Percentiles rank a stretch among this genome's conserved stretches.
Conservation (phyloP, 2,888 invertebrate species). For the Ferrisia virgata region DNA sequence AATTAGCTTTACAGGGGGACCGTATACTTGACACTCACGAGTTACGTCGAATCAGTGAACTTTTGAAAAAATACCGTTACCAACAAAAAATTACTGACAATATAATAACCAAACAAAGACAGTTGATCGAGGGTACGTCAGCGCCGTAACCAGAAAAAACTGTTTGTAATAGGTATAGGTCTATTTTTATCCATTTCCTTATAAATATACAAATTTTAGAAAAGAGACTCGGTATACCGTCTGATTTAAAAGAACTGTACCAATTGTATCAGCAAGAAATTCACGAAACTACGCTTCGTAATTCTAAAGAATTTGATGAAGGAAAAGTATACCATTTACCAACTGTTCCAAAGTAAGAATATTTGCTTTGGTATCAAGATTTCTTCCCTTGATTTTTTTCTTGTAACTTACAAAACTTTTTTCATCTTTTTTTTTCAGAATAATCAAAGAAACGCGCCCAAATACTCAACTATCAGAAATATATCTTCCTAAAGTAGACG, state of each 20-base stretch:
- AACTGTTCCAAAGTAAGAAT: not conserved
- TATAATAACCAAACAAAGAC: slow-evolving; percentile 82
- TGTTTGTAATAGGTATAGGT: not conserved
- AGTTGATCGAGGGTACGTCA: slow-evolving; percentile 72
- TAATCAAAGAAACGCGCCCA: not conserved
- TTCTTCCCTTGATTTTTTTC: not conserved
- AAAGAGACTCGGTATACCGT: slow-evolving; percentile 66
- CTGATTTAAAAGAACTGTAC: slow-evolving; percentile 76
- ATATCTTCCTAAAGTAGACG: slow-evolving; percentile 29
- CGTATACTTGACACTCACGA: slow-evolving; percentile 82
- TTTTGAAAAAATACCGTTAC: slow-evolving; percentile 76
- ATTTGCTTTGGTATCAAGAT: not conserved
- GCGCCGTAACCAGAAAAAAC: not conserved
- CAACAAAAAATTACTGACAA: slow-evolving; percentile 85
- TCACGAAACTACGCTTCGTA: slow-evolving; percentile 67
- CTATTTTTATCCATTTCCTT: slow-evolving; percentile 26
- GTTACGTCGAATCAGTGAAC: slow-evolving; percentile 75
- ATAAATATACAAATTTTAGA: slow-evolving; percentile 55
- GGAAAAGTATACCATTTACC: slow-evolving; percentile 59
- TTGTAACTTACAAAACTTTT: not conserved
- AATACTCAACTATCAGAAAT: not conserved
- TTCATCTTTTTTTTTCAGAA: not conserved
- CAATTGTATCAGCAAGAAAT: slow-evolving; percentile 82
- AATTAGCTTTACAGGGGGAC: slow-evolving; percentile 85
- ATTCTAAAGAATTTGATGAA: slow-evolving; percentile 54